Evolutionary conservation across 2,113 vertebrate species (phyloP), one percentile per base, ranked within the genome.

Genomic region (Gobius niger): DNA sequence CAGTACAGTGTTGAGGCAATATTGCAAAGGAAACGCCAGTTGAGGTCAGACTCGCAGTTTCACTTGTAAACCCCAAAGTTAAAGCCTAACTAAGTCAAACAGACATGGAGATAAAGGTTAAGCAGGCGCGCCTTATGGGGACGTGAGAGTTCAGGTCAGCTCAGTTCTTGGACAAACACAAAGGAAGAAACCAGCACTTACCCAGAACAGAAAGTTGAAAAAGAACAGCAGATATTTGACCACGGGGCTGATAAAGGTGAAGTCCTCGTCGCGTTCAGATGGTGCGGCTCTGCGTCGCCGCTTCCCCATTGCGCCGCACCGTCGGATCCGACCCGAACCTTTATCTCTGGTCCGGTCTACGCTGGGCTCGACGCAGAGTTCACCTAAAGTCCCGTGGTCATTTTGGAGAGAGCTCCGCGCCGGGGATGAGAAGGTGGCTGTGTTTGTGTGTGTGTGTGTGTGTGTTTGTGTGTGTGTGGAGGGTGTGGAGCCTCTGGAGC

Each of bases 191-290:
- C 9, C 5, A 44, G n/a, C 9, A 91, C 96, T 98, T 90, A 98
- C 96, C 96, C 96, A 98, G 75, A 98, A 98, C 34, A 98, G 77
- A 72, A 93, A 90, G 84, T 98, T 98, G 85, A 97, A 98, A 62
- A 95, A 70, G 86, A 97, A 98, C 4, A 98, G 93, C 24, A 96
- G 89, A 82, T 95, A 98, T 83, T 98, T 98, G 67, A 94, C 94
- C 72, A 92, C 75, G 2, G 93, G 94, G 59, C 90, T 97, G 80
- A 98, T 93, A 83, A 94, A 95, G 6, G 91, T 89, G 87, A 92
- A 96, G 51, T 95, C 93, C n/a, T 94, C 83, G 57, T 85, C 82
- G 1, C 34, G 18, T 49, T 68, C 76, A 63, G 44, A n/a, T 24
- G 52, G 10, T 67, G 67, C 68, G 67, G 78, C 89, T 76, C 84